A percentile compares a stretch with the other conserved stretches of the same genome.
Evolutionary conservation across 2,113 vertebrate genomes (phyloP).

Genomic region (Anseranas semipalmata): DNA sequence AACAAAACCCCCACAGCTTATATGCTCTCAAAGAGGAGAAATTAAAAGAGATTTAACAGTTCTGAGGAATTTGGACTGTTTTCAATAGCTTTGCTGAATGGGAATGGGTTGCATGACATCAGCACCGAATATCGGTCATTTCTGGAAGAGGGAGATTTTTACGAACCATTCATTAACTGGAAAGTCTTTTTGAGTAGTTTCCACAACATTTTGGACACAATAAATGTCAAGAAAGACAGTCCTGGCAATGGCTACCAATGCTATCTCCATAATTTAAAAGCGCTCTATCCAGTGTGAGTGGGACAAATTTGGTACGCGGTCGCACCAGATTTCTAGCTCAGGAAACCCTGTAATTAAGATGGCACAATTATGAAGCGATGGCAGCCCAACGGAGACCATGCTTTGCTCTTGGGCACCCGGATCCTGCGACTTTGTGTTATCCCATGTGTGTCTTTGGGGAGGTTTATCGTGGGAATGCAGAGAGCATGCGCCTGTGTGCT

Average conservation of each 20-base stretch:
- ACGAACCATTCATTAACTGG: not conserved
- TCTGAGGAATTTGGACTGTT: slow-evolving; percentile 19
- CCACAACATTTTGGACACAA: not conserved
- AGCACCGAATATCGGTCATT: not conserved
- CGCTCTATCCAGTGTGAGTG: too few relatives aligned
- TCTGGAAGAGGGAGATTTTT: not conserved
- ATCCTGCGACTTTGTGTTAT: not conserved
- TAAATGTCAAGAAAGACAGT: not conserved
- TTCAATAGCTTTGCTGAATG: slow-evolving; percentile 52
- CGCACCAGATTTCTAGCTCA: not conserved
- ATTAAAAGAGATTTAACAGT: slow-evolving; percentile 44
- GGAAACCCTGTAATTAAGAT: not conserved
- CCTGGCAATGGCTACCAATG: not conserved
- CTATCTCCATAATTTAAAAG: not conserved
- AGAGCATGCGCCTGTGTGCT: not conserved
- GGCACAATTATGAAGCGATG: not conserved
- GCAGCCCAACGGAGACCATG: not conserved
- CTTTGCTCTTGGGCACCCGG: fast-evolving
- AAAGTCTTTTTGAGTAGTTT: not conserved
- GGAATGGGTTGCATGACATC: not conserved
- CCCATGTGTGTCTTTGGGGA: not conserved
- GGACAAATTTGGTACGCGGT: fast-evolving
- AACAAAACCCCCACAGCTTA: slow-evolving; percentile 33
- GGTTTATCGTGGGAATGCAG: not conserved
- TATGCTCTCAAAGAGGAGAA: slow-evolving; percentile 44